Conservation (phyloP, 2,888 invertebrate species). For the Halictus ligatus region DNA sequence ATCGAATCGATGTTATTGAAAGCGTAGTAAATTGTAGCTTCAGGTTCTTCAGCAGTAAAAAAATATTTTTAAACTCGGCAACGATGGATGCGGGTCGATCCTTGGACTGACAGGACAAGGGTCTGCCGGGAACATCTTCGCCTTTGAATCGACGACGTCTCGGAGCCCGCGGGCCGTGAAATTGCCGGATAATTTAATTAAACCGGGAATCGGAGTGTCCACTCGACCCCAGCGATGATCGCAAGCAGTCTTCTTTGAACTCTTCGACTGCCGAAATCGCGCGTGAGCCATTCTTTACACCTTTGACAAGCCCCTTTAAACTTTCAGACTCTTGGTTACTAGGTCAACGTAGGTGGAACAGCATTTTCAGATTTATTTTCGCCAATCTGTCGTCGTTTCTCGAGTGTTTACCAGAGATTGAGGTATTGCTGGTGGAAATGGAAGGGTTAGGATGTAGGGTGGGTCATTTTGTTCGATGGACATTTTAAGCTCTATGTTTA, state of each 20-base stretch:
- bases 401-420: neutral
- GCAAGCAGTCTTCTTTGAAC: neutral
- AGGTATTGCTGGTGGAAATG: neutral
- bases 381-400: neutral
- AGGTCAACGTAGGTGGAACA: neutral
- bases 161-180: conserved; percentile 1
- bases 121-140: neutral
- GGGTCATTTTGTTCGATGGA: neutral
- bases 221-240: neutral
- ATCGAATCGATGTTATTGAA: neutral
- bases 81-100: conserved; percentile 20
- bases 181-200: conserved; percentile 39
- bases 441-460: neutral
- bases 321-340: neutral
- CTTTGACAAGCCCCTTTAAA: neutral
- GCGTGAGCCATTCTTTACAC: neutral
- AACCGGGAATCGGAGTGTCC: conserved; percentile 20
- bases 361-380: neutral
- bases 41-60: neutral
- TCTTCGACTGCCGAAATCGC: neutral
- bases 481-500: neutral
- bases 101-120: neutral
- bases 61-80: neutral
- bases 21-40: neutral
- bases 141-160: neutral